phyloP scores from a whole-genome alignment of 2,888 invertebrate species.

The Steinernema scapterisci region DNA sequence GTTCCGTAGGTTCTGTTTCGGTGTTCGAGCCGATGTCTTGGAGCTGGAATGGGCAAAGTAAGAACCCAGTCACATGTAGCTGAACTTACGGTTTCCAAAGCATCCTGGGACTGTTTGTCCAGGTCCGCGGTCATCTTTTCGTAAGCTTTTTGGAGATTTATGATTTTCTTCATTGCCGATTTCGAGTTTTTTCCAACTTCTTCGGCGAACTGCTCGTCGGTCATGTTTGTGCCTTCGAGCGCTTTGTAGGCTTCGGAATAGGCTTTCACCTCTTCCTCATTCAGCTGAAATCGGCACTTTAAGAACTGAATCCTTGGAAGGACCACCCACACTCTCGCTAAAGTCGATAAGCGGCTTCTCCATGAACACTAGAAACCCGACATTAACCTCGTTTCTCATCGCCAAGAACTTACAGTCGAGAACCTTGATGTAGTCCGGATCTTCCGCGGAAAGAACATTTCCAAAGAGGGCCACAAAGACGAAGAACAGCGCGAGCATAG shows the following conservation, averaged over 20 bases:
- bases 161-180: background rate
- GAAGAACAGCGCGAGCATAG: background rate
- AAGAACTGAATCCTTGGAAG: background rate
- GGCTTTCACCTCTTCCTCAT: background rate
- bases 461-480: background rate
- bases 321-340: background rate
- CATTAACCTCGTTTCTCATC: background rate
- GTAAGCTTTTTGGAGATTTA: conserved; percentile 1
- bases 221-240: conserved; percentile 13
- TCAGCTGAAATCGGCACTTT: conserved; percentile 4
- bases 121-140: conserved; percentile 5
- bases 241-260: background rate
- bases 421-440: conserved; percentile 3
- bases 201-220: conserved; percentile 13
- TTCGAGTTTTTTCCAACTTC: background rate
- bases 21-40: conserved; percentile 13
- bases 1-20: background rate
- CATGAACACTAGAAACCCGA: background rate
- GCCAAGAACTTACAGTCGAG: background rate
- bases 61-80: no score
- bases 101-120: conserved; percentile 1
- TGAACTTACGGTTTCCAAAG: conserved; percentile 2
- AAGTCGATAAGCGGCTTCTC: conserved; percentile 20
- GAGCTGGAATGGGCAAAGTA: background rate
- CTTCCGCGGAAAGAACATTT: background rate